Base-by-base conservation (phyloP, 1,140 invertebrate species). In the Eriosoma lanigerum region DNA sequence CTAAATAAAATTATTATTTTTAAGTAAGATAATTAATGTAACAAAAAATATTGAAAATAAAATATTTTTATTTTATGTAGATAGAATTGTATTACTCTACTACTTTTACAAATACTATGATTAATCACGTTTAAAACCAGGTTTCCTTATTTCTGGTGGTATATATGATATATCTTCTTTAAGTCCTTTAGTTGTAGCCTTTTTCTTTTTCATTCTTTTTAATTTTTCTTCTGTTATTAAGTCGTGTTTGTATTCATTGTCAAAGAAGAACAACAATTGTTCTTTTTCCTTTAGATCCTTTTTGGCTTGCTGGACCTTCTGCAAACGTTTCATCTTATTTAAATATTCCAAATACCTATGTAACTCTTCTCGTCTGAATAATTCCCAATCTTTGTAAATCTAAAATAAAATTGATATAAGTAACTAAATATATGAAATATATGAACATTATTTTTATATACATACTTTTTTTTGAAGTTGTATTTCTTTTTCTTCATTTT, bases 201-300 rank as follows among this genome's bases (percentile, higher is more conserved):
- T 26, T 26, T 50, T 56, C 80, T 81, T 76, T 81, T 72, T 73
- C 56, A 81, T 62, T 50, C 54, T 26, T 38, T 81, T 70, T 8
- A 60, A 10, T 80, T 84, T 84, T 52, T 83, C 88, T 83, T 90
- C 90, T 83, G 93, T 93, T 85, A 89, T 82, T 17, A 94, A 85
- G 84, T 94, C 92, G 80, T 93, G 89, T 83, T 90, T 84, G 64
- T 93, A 90, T 84, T 93, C 89, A 83, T 92, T 90, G 68, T 93
- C 91, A 86, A 94, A 93, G 87, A 92, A 94, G 87, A 92, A 93
- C 46, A 94, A 86, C 80, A 90, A 87, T 83, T 89, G 88, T 84
- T 93, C 92, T 83, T 87, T 87, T n/a, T 87, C 82, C 58, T 87
- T 66, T 50, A 94, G 84, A 8, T 89, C 85, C 66, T 88, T 86